A percentile compares a stretch with the other conserved stretches of the same genome.
Conservation (phyloP, 2,113 vertebrate genomes). For the Dicaeum eximium region DNA sequence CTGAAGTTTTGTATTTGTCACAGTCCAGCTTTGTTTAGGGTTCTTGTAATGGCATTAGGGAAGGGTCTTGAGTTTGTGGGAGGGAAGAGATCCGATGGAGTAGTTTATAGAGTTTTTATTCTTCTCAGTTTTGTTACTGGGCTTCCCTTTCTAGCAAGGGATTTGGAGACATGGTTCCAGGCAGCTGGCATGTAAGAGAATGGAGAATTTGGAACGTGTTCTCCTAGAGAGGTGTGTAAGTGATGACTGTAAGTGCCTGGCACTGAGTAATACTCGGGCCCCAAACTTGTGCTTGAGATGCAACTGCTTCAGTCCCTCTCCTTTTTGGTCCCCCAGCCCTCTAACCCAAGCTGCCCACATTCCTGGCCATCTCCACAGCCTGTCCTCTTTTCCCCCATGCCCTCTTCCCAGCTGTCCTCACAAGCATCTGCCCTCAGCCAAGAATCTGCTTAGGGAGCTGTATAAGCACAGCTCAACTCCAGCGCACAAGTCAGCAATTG, state of each 20-base stretch:
- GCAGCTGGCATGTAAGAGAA: neutral
- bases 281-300: neutral
- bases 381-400: neutral
- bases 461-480: accelerated
- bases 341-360: neutral
- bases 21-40: neutral
- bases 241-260: neutral
- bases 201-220: neutral
- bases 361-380: neutral
- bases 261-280: neutral
- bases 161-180: neutral
- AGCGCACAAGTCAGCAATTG: accelerated
- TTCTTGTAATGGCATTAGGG: neutral
- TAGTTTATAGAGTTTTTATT: neutral
- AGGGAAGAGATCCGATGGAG: neutral
- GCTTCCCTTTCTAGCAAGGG: neutral
- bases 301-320: neutral
- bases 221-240: neutral
- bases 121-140: neutral
- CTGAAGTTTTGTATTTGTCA: neutral
- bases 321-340: neutral
- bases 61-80: neutral
- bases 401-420: neutral
- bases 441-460: accelerated
- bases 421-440: accelerated